phyloP scores from a whole-genome alignment of 2,113 vertebrate genomes.

The Nesogale talazaci region DNA sequence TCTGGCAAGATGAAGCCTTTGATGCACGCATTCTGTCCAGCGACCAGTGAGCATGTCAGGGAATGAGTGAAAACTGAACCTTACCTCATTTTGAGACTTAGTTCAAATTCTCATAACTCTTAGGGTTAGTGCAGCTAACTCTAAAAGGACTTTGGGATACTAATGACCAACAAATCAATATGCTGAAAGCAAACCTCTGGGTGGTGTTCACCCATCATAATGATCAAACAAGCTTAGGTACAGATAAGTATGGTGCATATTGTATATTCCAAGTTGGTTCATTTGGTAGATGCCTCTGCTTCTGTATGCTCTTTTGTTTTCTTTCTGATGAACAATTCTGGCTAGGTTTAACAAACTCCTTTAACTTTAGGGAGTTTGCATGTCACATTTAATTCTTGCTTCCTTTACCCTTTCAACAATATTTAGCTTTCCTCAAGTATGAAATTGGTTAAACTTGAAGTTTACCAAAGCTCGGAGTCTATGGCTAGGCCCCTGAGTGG shows the following conservation, averaged over 20 bases:
- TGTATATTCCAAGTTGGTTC: background rate
- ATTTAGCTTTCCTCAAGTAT: slow-evolving; percentile 12
- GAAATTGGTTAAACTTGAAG: background rate
- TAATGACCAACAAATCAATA: slow-evolving; percentile 20
- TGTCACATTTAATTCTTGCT: background rate
- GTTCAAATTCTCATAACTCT: background rate
- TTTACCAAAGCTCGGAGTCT: slow-evolving; percentile 31
- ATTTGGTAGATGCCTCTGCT: background rate
- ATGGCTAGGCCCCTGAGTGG: background rate
- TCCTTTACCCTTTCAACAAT: slow-evolving; percentile 50
- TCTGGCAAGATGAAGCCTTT: background rate
- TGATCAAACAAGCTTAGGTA: background rate
- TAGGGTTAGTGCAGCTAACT: background rate
- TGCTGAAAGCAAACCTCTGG: background rate
- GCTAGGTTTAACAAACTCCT: slow-evolving; percentile 3
- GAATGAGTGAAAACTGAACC: background rate
- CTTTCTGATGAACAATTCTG: background rate
- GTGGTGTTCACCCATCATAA: background rate
- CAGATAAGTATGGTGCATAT: background rate
- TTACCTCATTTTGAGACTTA: background rate
- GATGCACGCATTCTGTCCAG: background rate
- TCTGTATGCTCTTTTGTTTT: background rate
- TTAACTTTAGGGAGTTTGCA: slow-evolving; percentile 56
- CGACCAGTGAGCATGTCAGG: background rate
- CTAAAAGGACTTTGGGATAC: slow-evolving; percentile 5